phyloP scores from a whole-genome alignment of 2,797 vertebrate genomes.

The Dendrocincla tyrannina region DNA sequence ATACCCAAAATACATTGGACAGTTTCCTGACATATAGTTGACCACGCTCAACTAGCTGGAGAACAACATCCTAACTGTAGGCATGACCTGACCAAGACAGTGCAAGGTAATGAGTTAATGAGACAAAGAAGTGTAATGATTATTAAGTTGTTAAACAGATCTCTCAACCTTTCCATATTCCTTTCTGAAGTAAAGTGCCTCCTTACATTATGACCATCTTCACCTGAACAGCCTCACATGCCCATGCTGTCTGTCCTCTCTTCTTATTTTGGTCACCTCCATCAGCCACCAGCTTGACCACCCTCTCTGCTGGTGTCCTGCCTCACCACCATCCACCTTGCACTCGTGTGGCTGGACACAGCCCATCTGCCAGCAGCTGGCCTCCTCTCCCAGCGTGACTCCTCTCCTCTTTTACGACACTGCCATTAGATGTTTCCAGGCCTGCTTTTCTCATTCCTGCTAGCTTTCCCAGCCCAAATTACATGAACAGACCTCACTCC shows the following conservation, averaged over 20 bases:
- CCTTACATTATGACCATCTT: background rate
- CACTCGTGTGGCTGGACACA: background rate
- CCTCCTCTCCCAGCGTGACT: background rate
- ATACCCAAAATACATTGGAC: background rate
- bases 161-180: background rate
- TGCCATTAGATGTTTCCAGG: background rate
- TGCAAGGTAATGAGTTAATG: background rate
- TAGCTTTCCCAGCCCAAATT: conserved; percentile 1
- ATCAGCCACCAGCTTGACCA: background rate
- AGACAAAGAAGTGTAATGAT: background rate
- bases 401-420: background rate
- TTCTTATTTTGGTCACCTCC: background rate
- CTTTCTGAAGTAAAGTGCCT: background rate
- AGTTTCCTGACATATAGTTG: background rate
- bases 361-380: background rate
- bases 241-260: background rate
- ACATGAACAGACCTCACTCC: background rate
- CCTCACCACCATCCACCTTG: background rate
- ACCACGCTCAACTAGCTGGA: background rate
- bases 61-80: background rate
- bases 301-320: background rate
- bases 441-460: conserved; percentile 15
- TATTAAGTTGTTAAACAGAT: background rate
- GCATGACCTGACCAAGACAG: background rate
- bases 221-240: background rate